Conservation (phyloP, 2,888 invertebrate species). For the Cataglyphis cursor region DNA sequence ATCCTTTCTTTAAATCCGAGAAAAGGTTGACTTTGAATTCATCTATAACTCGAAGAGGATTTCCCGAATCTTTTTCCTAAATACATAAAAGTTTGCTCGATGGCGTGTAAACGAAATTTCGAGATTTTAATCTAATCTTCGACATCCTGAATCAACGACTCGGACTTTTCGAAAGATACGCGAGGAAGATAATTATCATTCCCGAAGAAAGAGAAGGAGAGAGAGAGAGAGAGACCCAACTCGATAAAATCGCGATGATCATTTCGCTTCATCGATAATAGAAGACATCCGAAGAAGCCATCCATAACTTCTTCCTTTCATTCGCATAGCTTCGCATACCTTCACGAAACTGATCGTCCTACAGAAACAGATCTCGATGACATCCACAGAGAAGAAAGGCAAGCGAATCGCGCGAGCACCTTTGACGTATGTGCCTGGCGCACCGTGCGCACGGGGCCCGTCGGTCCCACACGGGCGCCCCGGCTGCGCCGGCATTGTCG, state of each 20-base stretch:
- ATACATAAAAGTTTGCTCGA: neutral
- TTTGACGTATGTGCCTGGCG: conserved; percentile 1
- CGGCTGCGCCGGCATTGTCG: conserved; percentile 61
- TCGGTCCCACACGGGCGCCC: conserved; percentile 25
- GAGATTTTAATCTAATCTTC: conserved; percentile 16
- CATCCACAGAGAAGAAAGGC: conserved; percentile 40
- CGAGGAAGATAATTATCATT: conserved; percentile 28
- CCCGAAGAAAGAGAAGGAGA: neutral
- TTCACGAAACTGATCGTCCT: conserved; percentile 12
- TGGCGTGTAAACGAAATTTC: neutral
- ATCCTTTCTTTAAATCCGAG: neutral
- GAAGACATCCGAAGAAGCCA: conserved; percentile 48
- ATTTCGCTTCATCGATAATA: conserved; percentile 26
- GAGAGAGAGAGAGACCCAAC: neutral
- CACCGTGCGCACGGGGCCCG: conserved; percentile 40
- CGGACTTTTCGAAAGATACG: neutral
- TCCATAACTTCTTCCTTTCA: conserved; percentile 24
- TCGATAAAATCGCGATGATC: conserved; percentile 11
- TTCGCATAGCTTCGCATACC: neutral
- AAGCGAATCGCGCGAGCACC: conserved; percentile 37
- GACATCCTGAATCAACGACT: neutral
- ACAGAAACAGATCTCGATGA: conserved; percentile 38
- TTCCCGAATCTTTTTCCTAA: neutral
- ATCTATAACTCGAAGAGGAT: neutral
- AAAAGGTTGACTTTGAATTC: neutral